Evolutionary conservation across 1,140 invertebrate genomes (phyloP), one percentile per base, ranked within the genome.

Genomic region (Antheraea mylitta): DNA sequence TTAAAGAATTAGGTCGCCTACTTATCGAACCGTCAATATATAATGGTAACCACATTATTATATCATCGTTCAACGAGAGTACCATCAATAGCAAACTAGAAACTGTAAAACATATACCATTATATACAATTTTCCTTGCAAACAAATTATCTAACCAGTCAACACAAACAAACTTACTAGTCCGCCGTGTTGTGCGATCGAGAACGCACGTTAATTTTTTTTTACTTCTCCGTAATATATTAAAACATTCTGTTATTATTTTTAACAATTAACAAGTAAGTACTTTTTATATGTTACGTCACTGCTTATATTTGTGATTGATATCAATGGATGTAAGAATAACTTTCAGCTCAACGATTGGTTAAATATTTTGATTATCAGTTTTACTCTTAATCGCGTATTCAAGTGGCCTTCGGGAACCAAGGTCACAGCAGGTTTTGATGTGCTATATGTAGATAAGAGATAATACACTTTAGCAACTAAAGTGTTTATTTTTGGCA

Each of bases 61-160:
- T 64, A 64, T 42, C 18, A 64, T 64, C 62, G 37, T 36, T 64
- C 62, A 64, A 37, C 37, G 37, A 64, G 37, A 38, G 13, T 64
- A 53, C 10, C 37, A 64, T 64, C 37, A 10, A 42, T n/a, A 18
- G 7, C 22, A 18, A 13, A 18, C 45, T 58, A 66, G 5, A 66
- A 48, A 58, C 37, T 18, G 42, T 19, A 30, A 11, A 53, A 19
- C 64, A 30, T 18, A 0, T 48, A 66, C 10, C 38, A 19, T 53
- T 30, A 16, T 58, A 58, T 4, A 7, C 48, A 13, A 36, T 53
- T 53, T 30, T 66, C 64, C 42, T 58, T 53, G 45, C 48, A 66
- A 58, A 64, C 42, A 48, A 66, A 66, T 66, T 66, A 53, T 36
- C 45, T 58, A 53, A 53, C 48, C 42, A 10, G 18, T 19, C 45